A percentile compares a stretch with the other conserved stretches of the same genome.
Evolutionary conservation across 1,140 invertebrate species (phyloP).

Genomic region (Drosophila lowei): DNA sequence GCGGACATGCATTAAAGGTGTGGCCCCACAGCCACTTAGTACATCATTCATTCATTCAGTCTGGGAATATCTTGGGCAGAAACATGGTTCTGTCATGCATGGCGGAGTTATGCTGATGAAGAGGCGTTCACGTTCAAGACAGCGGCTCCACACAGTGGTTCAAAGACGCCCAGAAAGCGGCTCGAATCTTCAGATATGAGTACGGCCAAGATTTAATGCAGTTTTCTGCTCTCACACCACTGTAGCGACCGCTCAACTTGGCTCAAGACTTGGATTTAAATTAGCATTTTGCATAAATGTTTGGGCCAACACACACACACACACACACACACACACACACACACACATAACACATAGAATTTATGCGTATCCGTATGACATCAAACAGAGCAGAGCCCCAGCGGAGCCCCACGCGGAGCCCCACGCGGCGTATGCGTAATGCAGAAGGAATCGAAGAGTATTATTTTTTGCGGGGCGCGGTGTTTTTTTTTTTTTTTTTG

Average conservation of each 20-base stretch:
- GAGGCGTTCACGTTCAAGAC: conserved; percentile 57
- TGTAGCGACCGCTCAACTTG: conserved; percentile 37
- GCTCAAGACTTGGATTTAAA: conserved; percentile 67
- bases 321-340: conserved; percentile 5
- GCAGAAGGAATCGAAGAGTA: conserved; percentile 37
- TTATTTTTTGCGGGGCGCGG: conserved; percentile 5
- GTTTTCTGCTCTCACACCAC: no score
- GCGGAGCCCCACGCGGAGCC: conserved; percentile 32
- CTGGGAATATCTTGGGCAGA: conserved; percentile 14
- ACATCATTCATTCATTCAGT: conserved; percentile 41
- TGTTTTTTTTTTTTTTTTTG: conserved; percentile 18
- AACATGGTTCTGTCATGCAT: conserved; percentile 61
- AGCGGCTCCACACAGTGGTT: conserved; percentile 4
- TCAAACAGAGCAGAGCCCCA: conserved; percentile 50
- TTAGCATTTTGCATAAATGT: conserved; percentile 79
- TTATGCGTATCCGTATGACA: conserved; percentile 26
- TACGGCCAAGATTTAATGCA: no score
- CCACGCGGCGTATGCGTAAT: conserved; percentile 76
- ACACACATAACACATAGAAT: conserved; percentile 33
- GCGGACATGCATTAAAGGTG: conserved; percentile 67
- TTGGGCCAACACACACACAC: conserved; percentile 46
- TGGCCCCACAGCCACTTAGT: conserved; percentile 25
- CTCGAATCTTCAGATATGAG: no score
- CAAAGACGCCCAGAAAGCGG: no score
- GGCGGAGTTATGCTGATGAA: conserved; percentile 74